phyloP scores from a whole-genome alignment of 2,113 vertebrate species.

The Equus przewalskii region DNA sequence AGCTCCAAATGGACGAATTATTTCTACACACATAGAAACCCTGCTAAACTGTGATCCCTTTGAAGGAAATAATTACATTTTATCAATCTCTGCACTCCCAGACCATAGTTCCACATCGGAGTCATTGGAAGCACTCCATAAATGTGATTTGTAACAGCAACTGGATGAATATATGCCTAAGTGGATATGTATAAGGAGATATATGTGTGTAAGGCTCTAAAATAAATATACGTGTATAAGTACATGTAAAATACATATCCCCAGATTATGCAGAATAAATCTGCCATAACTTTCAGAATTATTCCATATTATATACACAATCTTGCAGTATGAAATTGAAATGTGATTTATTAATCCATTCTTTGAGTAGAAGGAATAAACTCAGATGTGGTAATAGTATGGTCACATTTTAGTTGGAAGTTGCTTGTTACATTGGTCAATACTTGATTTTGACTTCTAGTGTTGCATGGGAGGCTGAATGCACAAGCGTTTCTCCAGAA shows the following conservation, averaged over 20 bases:
- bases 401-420: neutral
- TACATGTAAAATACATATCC: slow-evolving; percentile 15
- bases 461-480: neutral
- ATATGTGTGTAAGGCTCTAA: neutral
- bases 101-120: neutral
- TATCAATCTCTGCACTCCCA: neutral
- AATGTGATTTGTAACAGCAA: neutral
- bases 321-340: neutral
- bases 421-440: neutral
- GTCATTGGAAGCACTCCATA: neutral
- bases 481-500: neutral
- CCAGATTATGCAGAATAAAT: neutral
- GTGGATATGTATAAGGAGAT: neutral
- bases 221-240: slow-evolving; percentile 24
- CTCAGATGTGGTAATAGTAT: neutral
- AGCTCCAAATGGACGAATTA: neutral
- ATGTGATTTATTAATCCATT: slow-evolving; percentile 27
- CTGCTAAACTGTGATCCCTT: neutral
- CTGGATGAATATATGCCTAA: neutral
- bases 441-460: neutral
- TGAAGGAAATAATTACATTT: neutral
- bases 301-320: neutral
- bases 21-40: neutral
- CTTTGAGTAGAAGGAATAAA: neutral
- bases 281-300: neutral